Evolutionary conservation across 64 coral and sea anemone genomes (phyloP), one percentile per base, ranked within the genome.

Genomic region (Platygyra sinensis): DNA sequence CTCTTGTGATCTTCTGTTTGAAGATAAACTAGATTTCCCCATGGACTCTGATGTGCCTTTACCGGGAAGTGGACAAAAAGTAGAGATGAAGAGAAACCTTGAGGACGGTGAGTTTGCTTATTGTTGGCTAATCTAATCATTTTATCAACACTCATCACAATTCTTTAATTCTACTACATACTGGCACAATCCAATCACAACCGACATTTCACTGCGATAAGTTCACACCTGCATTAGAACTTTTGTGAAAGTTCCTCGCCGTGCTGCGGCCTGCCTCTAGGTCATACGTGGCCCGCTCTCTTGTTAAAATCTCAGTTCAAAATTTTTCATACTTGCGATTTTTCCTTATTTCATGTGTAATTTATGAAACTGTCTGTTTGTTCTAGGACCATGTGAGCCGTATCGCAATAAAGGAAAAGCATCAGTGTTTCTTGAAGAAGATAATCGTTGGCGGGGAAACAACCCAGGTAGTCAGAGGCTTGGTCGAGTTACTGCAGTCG

Each of bases 61-160:
- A 31, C 88, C 78, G 30, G 93, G 75, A n/a, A 88, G 92, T 76
- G 95, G 87, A 62, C 27, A 78, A 20, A 93, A 93, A 72, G 95
- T 99, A 94, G 91, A 93, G 28, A 96, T 96, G 97, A 99, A 96
- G 82, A 83, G 97, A 80, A 54, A 82, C 62, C 33, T 90, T 82
- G 51, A 85, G 22, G 86, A 80, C 50, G 65, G 78, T 72, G 33
- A 10, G 38, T 32, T 20, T 16, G 15, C 12, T 12, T 57, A 12
- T 14, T 46, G 42, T 46, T 46, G 42, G 42, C 42, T 46, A 46
- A 46, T 5, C 42, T 46, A 46, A 46, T 5, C n/a, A n/a, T n/a
- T n/a, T n/a, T n/a, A n/a, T n/a, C 42, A 46, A 46, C 42, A 46
- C 6, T 46, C 3, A 46, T 46, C 42, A 46, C 42, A 46, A 8